These are phyloP conservation scores for Corvus moneduloides DNA, from an alignment of 2,113 vertebrate species.

Conservation along the genomic window DNA sequence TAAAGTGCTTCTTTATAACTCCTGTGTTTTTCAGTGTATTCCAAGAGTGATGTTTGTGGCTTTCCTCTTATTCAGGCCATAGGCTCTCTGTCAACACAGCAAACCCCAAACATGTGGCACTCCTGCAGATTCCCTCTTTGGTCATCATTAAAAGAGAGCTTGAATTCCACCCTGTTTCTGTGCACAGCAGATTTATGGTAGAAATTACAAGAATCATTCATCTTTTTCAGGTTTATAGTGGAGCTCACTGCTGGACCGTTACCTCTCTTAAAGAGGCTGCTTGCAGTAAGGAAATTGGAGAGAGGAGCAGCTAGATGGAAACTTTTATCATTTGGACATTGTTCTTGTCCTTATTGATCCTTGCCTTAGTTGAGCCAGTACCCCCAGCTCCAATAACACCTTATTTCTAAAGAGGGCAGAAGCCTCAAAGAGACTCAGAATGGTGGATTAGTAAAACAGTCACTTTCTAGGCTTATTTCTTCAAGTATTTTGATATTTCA, in stretches of 20 bases:
- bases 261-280: neutral
- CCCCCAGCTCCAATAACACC: neutral
- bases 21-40: neutral
- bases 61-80: neutral
- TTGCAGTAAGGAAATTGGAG: conserved; percentile 1
- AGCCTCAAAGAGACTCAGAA: neutral
- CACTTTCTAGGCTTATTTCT: conserved; percentile 26
- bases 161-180: neutral
- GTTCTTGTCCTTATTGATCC: neutral
- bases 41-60: neutral
- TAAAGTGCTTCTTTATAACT: neutral
- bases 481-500: conserved; percentile 66
- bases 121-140: neutral
- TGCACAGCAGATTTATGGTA: conserved; percentile 15
- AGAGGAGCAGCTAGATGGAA: neutral
- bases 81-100: neutral
- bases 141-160: neutral
- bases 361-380: neutral
- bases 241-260: neutral
- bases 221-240: conserved; percentile 17
- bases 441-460: neutral
- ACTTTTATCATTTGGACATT: conserved; percentile 3
- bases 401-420: neutral
- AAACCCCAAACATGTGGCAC: neutral
- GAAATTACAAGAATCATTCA: conserved; percentile 50